A percentile compares a stretch with the other conserved stretches of the same genome.
Conservation (phyloP, 1,140 invertebrate genomes). For the Brachionus manjavacas region DNA sequence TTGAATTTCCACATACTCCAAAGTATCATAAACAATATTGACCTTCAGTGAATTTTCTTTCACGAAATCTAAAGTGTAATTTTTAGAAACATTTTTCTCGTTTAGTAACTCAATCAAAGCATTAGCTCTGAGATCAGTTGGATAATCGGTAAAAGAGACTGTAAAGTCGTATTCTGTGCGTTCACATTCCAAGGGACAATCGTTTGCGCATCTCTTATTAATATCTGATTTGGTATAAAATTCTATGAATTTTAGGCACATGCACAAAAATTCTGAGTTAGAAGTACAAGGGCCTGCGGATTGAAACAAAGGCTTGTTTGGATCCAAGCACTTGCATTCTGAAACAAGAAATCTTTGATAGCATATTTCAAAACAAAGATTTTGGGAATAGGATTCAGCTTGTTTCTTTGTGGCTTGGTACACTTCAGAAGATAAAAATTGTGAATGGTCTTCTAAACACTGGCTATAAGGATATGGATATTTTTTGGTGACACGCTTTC, state of each 20-base stretch:
- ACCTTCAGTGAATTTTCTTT: neutral
- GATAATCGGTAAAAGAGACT: neutral
- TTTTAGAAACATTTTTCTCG: neutral
- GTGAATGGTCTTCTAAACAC: neutral
- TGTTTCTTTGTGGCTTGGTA: neutral
- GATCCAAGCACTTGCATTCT: neutral
- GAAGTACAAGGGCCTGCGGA: neutral
- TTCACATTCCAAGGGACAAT: slow-evolving; percentile 21
- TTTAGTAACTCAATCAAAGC: neutral
- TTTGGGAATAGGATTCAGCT: neutral
- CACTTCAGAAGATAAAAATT: neutral
- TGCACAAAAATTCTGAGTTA: neutral
- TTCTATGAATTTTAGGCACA: neutral
- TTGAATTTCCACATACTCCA: neutral
- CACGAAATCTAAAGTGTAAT: neutral
- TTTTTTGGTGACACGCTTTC: neutral
- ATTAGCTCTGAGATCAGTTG: neutral
- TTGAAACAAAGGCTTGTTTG: neutral
- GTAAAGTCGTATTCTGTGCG: neutral
- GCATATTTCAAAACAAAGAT: neutral
- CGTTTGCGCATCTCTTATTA: neutral
- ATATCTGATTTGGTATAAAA: neutral
- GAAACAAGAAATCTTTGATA: neutral
- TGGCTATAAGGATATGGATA: neutral
- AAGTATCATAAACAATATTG: neutral